phyloP scores from a whole-genome alignment of 35 echinoderm and acorn worm genomes.

The Holothuria glaberrima region DNA sequence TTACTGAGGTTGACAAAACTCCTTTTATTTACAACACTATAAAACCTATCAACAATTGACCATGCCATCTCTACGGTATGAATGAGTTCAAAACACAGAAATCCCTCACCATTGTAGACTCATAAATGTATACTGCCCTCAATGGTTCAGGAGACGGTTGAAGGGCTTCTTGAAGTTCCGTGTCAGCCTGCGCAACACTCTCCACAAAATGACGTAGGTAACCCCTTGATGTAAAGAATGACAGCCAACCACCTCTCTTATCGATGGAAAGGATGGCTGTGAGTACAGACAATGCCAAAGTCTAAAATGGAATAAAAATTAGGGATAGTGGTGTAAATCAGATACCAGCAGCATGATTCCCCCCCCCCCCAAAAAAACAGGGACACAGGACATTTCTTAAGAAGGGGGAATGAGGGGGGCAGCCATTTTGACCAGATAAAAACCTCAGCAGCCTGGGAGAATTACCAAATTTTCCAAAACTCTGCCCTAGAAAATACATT shows the following conservation, averaged over 20 bases:
- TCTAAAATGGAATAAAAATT: constrained; percentile 59
- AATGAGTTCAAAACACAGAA: too few relatives aligned
- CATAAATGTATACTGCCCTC: constrained; percentile 88
- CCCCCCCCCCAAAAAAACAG: too few relatives aligned
- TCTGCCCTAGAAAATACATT: too few relatives aligned
- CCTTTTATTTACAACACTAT: too few relatives aligned
- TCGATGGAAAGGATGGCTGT: constrained; percentile 79
- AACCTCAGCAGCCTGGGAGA: too few relatives aligned
- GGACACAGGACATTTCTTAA: neutral
- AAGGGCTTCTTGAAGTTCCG: constrained; percentile 70
- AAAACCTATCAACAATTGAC: too few relatives aligned
- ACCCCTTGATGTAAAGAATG: constrained; percentile 83
- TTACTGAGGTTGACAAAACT: too few relatives aligned
- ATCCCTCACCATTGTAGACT: constrained; percentile 87
- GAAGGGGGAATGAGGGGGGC: neutral
- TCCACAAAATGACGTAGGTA: constrained; percentile 85
- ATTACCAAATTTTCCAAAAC: too few relatives aligned
- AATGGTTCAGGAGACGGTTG: constrained; percentile 89
- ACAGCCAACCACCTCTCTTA: constrained; percentile 79
- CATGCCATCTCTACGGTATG: too few relatives aligned
- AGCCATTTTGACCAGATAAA: too few relatives aligned
- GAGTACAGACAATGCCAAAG: constrained; percentile 84
- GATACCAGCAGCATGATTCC: too few relatives aligned
- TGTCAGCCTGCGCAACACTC: constrained; percentile 77
- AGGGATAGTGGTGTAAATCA: neutral